Conservation (phyloP, 2,113 vertebrate species). For the Lepidothrix coronata region DNA sequence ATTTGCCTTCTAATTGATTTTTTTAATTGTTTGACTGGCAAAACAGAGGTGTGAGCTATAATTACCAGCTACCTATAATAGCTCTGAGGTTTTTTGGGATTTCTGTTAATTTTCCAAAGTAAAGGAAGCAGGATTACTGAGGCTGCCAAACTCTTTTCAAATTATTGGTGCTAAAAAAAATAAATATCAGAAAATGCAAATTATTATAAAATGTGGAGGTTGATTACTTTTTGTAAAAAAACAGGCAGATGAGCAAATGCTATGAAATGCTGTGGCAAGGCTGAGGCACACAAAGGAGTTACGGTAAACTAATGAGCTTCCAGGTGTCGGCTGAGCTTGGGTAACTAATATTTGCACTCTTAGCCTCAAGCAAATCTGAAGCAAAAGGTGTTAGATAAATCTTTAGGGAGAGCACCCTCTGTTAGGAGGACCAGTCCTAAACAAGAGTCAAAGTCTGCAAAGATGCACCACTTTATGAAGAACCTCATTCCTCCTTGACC, state of each 20-base stretch:
- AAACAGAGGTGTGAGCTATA: constrained; percentile 66
- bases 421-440: neutral
- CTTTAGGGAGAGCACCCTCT: neutral
- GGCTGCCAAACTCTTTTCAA: neutral
- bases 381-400: neutral
- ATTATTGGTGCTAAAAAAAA: constrained; percentile 58
- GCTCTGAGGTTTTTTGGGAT: neutral
- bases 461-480: neutral
- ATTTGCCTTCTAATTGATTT: constrained; percentile 75
- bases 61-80: constrained; percentile 28
- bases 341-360: constrained; percentile 26
- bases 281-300: constrained; percentile 52
- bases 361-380: constrained; percentile 14
- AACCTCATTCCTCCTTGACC: neutral
- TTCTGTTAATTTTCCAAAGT: constrained; percentile 19
- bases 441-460: neutral
- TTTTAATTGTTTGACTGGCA: constrained; percentile 69
- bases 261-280: neutral
- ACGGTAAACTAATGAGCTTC: constrained; percentile 40
- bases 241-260: constrained; percentile 41
- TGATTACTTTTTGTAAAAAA: constrained; percentile 40
- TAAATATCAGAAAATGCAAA: constrained; percentile 60
- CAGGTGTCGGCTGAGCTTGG: constrained; percentile 15
- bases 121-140: constrained; percentile 25
- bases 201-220: constrained; percentile 30